Percentiles rank a stretch among this genome's conserved stretches.
These are phyloP conservation scores for Leuciscus idus DNA, from an alignment of 2,113 vertebrate species.

Conservation along the genomic window DNA sequence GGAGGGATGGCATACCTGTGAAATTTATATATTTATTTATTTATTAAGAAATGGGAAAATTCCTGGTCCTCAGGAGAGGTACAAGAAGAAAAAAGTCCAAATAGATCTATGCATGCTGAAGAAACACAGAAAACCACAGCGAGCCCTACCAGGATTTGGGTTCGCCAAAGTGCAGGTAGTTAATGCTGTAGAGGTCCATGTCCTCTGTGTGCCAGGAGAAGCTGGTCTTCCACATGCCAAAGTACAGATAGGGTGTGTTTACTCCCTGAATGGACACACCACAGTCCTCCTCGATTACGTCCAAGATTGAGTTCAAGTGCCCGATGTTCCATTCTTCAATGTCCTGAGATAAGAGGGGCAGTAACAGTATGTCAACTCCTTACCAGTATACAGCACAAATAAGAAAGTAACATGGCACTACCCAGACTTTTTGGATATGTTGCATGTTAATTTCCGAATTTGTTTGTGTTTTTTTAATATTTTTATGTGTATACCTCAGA, in stretches of 20 bases:
- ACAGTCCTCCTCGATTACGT: constrained; percentile 91
- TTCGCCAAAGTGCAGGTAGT: constrained; percentile 97
- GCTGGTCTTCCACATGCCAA: constrained; percentile 99
- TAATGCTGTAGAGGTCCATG: constrained; percentile 99
- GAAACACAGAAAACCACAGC: constrained; percentile 1
- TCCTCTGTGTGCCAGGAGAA: constrained; percentile 98
- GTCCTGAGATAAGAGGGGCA: constrained; percentile 69
- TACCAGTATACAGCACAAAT: not conserved
- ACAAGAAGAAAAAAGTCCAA: not conserved
- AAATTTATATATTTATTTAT: constrained; percentile 25
- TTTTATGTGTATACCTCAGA: not conserved
- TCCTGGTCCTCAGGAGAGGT: not conserved
- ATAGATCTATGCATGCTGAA: not conserved
- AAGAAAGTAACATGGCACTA: not conserved
- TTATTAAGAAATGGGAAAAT: constrained; percentile 44
- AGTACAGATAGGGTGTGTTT: constrained; percentile 96
- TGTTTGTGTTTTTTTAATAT: not conserved
- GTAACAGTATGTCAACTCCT: not conserved
- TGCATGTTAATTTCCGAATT: not conserved
- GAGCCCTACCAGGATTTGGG: constrained; percentile 92
- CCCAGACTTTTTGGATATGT: not conserved
- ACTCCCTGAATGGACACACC: constrained; percentile 96
- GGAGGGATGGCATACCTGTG: constrained; percentile 95
- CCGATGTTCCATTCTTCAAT: constrained; percentile 95
- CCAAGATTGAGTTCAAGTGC: constrained; percentile 92